Evolutionary conservation across 2,797 vertebrate genomes (phyloP), one percentile per base, ranked within the genome.

Genomic region (Chelon labrosus): DNA sequence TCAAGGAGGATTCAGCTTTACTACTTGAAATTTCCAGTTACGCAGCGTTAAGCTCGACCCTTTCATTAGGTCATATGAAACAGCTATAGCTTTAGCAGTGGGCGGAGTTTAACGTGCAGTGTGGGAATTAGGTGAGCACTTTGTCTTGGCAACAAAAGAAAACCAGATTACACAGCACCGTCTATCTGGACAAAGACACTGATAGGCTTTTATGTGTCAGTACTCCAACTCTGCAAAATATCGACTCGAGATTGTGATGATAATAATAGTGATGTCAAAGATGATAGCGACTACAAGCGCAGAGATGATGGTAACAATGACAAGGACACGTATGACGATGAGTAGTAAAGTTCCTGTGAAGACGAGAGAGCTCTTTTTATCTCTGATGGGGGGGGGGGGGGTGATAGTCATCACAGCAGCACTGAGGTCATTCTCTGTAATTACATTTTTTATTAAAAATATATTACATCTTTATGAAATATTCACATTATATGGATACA

Each of bases 401-500:
- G 50, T 38, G n/a, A 59, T 31, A 13, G 37, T 75, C 44, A 70
- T 71, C 25, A 37, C 58, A 71, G 41, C 60, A 62, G 62, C 69
- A 39, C n/a, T 19, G 60, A 76, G 56, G 53, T 58, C 39, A 22
- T 75, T 78, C 68, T 54, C 31, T 77, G 76, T 70, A 70, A 82
- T 86, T 69, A 42, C 1, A 57, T 51, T 74, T 70, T 73, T 65
- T 42, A 77, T 79, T 72, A 51, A 71, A 69, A 70, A 56, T 46
- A 67, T 65, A 52, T 27, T 20, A 10, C 49, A n/a, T 58, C 62
- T 47, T 42, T 10, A 46, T 78, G 35, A 53, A 79, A 66, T 80
- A 86, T 85, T 89, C 52, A 84, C 65, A 54, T 59, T 59, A 47
- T 63, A 65, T 71, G 39, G 50, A 70, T 79, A 73, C 61, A 65